Percentiles rank a stretch among this genome's conserved stretches.
Conservation (phyloP, 1,140 invertebrate genomes). For the Zophobas morio region DNA sequence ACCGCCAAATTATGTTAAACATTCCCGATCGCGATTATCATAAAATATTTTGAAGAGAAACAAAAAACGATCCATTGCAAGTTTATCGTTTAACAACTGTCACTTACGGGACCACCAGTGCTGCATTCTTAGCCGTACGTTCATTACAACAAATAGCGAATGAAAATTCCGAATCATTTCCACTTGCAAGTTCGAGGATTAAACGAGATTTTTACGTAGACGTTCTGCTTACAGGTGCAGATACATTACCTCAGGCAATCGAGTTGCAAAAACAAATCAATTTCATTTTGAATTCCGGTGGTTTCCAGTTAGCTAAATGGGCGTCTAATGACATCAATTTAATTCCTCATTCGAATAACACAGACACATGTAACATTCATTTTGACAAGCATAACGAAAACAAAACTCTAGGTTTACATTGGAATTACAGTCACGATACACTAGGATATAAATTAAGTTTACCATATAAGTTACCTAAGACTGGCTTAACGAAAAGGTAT, state of each 20-base stretch:
- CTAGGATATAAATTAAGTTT: constrained; percentile 5
- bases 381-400: neutral
- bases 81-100: constrained; percentile 55
- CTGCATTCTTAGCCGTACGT: too few species aligned
- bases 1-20: constrained; percentile 63
- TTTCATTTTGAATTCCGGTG: constrained; percentile 37
- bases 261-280: constrained; percentile 22
- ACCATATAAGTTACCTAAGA: neutral
- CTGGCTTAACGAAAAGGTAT: constrained; percentile 28
- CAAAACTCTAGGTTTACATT: constrained; percentile 44
- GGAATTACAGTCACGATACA: constrained; percentile 11
- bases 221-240: constrained; percentile 50
- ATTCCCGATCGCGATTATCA: constrained; percentile 59
- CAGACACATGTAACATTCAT: neutral
- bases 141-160: neutral
- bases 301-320: constrained; percentile 53
- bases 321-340: constrained; percentile 37
- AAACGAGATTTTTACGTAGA: too few species aligned
- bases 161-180: too few species aligned
- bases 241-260: constrained; percentile 51
- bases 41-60: constrained; percentile 64
- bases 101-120: too few species aligned
- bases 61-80: constrained; percentile 49
- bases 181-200: too few species aligned
- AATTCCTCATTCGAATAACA: neutral